Evolutionary conservation across 2,888 invertebrate genomes (phyloP), one percentile per base, ranked within the genome.

Genomic region (Coelinius sp.): DNA sequence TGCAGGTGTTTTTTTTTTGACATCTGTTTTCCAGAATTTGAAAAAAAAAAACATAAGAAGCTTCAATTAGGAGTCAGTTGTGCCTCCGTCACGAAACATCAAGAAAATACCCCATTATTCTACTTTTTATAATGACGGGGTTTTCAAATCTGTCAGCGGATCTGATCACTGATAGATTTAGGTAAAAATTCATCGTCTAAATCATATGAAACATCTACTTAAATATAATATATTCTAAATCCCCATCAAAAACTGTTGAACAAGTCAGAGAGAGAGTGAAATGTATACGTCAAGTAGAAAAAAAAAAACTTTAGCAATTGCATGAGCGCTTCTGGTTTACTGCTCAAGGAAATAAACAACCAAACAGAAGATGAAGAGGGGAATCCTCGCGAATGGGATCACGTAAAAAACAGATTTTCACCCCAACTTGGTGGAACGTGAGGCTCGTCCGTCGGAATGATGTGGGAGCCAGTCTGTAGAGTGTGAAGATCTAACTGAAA

Each of bases 371-470:
- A 22, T 78, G 81, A 79, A 80, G 79, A 69, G 52, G 27, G 41
- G 38, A 41, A 24, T 12, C 24, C 38, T 78, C 77, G 80, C 79
- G 80, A 85, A 85, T 84, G 83, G 81, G 82, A 85, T 85, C 84
- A 85, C 85, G 84, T 85, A 84, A 85, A 85, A 86, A 84, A 84
- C 81, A 83, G 80, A 84, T 83, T 82, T 83, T 79, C 76, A 82
- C 85, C 83, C 83, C 75, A 63, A 62, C 41, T 20, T 35, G 17
- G 44, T 35, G 31, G 56, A 76, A 79, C 75, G 77, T 75, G 79
- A 81, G 82, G 81, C 78, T 75, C 62, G 70, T 64, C 82, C 80
- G 81, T 79, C 80, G 81, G 77, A 75, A 63, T 70, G 79, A 68
- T 73, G n/a, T n/a, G 77, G 77, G 77, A 79, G 80, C 77, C 78